Conservation (phyloP, 2,797 vertebrate genomes). For the Halcyon chelicuti region DNA sequence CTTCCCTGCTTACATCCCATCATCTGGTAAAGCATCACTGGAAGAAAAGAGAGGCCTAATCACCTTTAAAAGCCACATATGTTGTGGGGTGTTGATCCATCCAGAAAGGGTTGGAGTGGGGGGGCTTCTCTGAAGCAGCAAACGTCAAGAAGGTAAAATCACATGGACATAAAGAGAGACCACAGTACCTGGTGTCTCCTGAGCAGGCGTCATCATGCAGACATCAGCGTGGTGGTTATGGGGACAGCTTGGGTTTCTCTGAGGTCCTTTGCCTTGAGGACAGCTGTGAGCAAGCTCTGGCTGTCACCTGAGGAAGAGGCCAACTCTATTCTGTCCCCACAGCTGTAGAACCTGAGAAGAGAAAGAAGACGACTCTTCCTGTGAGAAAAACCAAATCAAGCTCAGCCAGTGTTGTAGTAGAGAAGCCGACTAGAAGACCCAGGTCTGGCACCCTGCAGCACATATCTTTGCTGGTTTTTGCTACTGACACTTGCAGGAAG, state of each 20-base stretch:
- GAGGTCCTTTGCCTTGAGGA: not conserved
- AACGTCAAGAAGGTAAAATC: not conserved
- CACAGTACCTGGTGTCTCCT: not conserved
- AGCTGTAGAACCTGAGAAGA: not conserved
- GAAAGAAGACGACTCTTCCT: not conserved
- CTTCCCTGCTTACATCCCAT: not conserved
- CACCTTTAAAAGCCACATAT: not conserved
- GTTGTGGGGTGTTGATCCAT: not conserved
- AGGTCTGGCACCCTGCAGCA: constrained; percentile 40
- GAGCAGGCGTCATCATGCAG: not conserved
- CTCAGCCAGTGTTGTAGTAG: not conserved
- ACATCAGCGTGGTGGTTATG: not conserved
- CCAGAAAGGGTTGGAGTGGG: not conserved
- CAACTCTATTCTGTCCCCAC: not conserved
- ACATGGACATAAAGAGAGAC: not conserved
- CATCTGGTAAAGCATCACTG: not conserved
- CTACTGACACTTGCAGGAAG: not conserved
- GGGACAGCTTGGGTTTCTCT: not conserved
- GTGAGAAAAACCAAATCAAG: not conserved
- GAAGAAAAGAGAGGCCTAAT: not conserved
- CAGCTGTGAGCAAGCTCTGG: not conserved
- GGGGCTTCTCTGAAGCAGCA: not conserved
- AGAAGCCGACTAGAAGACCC: constrained; percentile 37
- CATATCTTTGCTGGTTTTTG: not conserved
- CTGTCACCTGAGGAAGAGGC: not conserved